These are phyloP conservation scores for Cremastinae sp. DNA, from an alignment of 2,888 invertebrate species.

Conservation along the genomic window DNA sequence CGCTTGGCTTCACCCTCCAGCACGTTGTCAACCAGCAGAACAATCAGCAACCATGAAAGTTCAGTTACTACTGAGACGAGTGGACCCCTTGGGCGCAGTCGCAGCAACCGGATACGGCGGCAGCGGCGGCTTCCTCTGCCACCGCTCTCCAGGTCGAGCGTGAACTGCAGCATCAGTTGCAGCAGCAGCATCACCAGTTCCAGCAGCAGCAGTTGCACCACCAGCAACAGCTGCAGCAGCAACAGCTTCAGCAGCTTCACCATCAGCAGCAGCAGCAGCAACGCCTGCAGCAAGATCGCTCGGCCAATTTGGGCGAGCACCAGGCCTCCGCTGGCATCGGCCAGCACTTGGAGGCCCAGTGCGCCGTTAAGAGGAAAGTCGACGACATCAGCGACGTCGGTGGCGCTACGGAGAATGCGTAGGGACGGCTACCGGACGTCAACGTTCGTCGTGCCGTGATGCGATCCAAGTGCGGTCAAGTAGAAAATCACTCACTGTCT, in stretches of 20 bases:
- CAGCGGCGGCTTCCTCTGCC: slow-evolving; percentile 68
- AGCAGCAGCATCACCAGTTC: slow-evolving; percentile 72
- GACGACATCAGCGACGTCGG: slow-evolving; percentile 75
- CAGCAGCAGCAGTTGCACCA: slow-evolving; percentile 68
- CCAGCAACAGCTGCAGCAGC: slow-evolving; percentile 68
- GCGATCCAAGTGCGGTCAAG: slow-evolving; percentile 78
- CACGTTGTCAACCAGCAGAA: slow-evolving; percentile 82
- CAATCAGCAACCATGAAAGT: slow-evolving; percentile 87
- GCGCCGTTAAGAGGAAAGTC: slow-evolving; percentile 78
- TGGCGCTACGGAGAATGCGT: slow-evolving; percentile 72
- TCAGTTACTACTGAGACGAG: slow-evolving; percentile 89
- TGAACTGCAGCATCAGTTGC: slow-evolving; percentile 66
- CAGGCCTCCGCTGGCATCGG: slow-evolving; percentile 63
- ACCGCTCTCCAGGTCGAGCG: slow-evolving; percentile 66
- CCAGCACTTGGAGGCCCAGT: slow-evolving; percentile 70
- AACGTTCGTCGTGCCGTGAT: slow-evolving; percentile 46
- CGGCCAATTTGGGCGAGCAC: slow-evolving; percentile 67
- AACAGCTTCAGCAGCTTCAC: slow-evolving; percentile 67
- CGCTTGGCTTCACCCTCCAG: slow-evolving; percentile 88
- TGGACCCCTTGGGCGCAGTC: slow-evolving; percentile 79
- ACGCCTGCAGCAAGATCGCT: slow-evolving; percentile 68
- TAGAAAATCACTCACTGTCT: slow-evolving; percentile 77
- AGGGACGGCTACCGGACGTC: slow-evolving; percentile 52
- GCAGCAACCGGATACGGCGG: slow-evolving; percentile 65
- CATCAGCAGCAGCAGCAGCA: slow-evolving; percentile 64